Base-by-base conservation (phyloP, 2,113 vertebrate species). In the Eleginops maclovinus region DNA sequence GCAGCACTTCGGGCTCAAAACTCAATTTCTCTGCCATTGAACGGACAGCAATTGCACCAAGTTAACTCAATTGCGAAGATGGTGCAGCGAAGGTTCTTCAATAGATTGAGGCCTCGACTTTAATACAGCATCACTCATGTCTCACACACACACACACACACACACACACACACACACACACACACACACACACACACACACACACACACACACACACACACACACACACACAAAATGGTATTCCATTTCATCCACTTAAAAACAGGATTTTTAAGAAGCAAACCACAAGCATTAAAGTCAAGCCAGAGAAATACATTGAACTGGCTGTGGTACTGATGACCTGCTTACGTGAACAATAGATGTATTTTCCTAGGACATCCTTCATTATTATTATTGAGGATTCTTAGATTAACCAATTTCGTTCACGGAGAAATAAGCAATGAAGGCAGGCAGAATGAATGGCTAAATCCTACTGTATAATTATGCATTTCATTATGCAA, bases 21-120 rank as follows among this genome's bases (percentile, higher is more conserved):
- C 93, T 92, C 93, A 95, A 94, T 95, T 95, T 94, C 93, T 94
- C 89, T 88, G 91, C 88, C 91, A 81, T 87, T 94, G 93, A 94
- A 93, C 92, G 92, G 92, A 93, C 93, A 93, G 93, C 90, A 90
- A 92, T 94, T 93, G 92, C 90, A 92, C 71, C 41, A 73, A 91
- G 87, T 88, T 93, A 94, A 94, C 94, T 94, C 92, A 93, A 93
- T 94, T 94, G 91, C 85, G 86, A 88, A 93, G 87, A 93, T 88
- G 93, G 86, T 91, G 89, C 90, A 87, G 88, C 83, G 22, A 89
- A 93, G 89, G 88, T 92, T 92, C 92, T 92, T 92, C 84, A 94
- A 93, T 94, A 95, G 93, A 95, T 93, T 94, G 94, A 88, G 91
- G 91, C 84, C 82, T 93, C 79, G 66, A 85, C 90, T 94, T 93